Evolutionary conservation across 2,888 invertebrate species (phyloP).

Genomic region (Invenusta paracnida): DNA sequence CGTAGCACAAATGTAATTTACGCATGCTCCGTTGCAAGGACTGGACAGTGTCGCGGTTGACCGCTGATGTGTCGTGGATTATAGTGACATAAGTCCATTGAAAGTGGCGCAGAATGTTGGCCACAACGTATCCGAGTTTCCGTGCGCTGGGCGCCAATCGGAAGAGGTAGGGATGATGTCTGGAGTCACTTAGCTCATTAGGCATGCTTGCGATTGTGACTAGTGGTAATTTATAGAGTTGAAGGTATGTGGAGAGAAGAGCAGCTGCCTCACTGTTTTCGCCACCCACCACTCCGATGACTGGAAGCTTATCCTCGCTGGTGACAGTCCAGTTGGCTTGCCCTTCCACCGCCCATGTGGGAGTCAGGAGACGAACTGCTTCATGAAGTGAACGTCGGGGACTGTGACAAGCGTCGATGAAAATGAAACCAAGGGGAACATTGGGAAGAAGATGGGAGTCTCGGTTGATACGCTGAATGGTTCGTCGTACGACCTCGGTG

Average conservation of each 20-base stretch:
- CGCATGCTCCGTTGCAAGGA: background rate
- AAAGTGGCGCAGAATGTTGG: background rate
- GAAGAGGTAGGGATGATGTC: background rate
- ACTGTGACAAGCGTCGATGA: background rate
- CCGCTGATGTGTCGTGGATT: background rate
- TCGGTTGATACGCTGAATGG: background rate
- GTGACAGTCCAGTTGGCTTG: background rate
- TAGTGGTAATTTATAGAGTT: background rate
- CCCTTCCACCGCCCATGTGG: background rate
- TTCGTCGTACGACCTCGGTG: background rate
- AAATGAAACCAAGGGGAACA: background rate
- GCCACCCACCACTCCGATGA: background rate
- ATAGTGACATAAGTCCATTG: background rate
- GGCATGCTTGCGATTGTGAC: background rate
- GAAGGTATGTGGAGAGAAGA: background rate
- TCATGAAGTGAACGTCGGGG: background rate
- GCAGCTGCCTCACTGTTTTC: background rate
- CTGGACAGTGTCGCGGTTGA: background rate
- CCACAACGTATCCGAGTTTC: background rate
- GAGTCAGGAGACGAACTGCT: background rate
- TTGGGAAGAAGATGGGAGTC: background rate
- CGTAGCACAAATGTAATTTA: background rate
- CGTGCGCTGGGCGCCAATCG: background rate
- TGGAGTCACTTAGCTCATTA: background rate
- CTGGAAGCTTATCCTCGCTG: background rate